These are phyloP conservation scores for Schrankia costaestrigalis DNA, from an alignment of 2,888 invertebrate species.

Conservation along the genomic window DNA sequence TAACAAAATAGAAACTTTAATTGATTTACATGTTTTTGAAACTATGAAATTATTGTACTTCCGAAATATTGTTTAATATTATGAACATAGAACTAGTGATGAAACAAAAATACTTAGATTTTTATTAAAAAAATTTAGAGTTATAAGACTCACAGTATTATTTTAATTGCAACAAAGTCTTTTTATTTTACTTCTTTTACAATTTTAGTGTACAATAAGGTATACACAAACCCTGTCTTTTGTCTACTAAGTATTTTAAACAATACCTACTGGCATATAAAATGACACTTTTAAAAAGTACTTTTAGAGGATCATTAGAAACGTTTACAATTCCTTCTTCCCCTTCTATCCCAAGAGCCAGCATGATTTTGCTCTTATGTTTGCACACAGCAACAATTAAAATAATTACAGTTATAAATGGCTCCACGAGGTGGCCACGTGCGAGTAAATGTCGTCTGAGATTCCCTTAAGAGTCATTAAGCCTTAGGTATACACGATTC, in stretches of 20 bases:
- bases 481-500: constrained; percentile 9
- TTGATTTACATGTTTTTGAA: no score
- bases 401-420: constrained; percentile 12
- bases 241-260: neutral
- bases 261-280: neutral
- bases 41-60: no score
- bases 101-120: no score
- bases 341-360: neutral
- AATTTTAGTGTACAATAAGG: neutral
- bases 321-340: neutral
- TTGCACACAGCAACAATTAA: constrained; percentile 5
- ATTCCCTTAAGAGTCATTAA: constrained; percentile 12
- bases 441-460: constrained; percentile 8
- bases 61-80: no score
- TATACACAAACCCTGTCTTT: neutral
- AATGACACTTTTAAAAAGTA: no score
- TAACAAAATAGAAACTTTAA: no score
- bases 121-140: no score
- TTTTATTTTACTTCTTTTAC: neutral
- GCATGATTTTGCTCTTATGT: constrained; percentile 9
- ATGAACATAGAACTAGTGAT: no score
- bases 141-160: no score
- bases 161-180: neutral
- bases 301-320: no score
- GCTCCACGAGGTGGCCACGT: constrained; percentile 9